Percentiles rank a stretch among this genome's conserved stretches.
Evolutionary conservation across 1,140 invertebrate species (phyloP).

Genomic region (Drosophila prosaltans): DNA sequence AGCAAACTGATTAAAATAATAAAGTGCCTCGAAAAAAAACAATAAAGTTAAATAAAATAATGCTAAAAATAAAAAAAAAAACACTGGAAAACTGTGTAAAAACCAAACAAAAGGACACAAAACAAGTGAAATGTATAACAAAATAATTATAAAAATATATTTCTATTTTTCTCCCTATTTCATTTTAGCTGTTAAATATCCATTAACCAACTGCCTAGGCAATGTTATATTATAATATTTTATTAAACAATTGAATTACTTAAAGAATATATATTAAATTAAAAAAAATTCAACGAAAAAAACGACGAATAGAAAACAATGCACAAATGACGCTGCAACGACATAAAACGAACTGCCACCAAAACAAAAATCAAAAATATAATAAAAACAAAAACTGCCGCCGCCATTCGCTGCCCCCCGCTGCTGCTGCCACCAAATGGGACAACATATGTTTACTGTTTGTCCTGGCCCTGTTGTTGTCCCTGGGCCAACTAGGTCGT

Average conservation of each 20-base stretch:
- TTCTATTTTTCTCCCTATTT: neutral
- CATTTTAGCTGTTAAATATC: slow-evolving; percentile 41
- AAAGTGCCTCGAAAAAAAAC: too few species aligned
- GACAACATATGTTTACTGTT: slow-evolving; percentile 54
- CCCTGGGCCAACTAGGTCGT: slow-evolving; percentile 64
- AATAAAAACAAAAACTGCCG: slow-evolving; percentile 10
- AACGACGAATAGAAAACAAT: slow-evolving; percentile 63
- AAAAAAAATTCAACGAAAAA: slow-evolving; percentile 37
- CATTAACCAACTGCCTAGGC: slow-evolving; percentile 40
- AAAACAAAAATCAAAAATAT: slow-evolving; percentile 29
- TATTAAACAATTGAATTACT: slow-evolving; percentile 27
- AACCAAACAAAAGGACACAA: neutral
- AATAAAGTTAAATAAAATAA: too few species aligned
- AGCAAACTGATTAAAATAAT: too few species aligned
- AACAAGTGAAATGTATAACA: neutral
- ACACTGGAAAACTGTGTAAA: neutral
- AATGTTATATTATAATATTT: slow-evolving; percentile 37
- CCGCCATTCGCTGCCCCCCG: slow-evolving; percentile 5
- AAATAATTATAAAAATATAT: neutral
- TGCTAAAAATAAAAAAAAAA: neutral
- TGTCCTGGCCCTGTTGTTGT: slow-evolving; percentile 42
- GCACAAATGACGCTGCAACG: slow-evolving; percentile 77
- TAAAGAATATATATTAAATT: slow-evolving; percentile 26
- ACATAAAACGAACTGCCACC: slow-evolving; percentile 57
- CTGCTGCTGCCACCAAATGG: slow-evolving; percentile 46